Evolutionary conservation across 2,888 invertebrate genomes (phyloP), one percentile per base, ranked within the genome.

Genomic region (Nephrotoma guestfalica): DNA sequence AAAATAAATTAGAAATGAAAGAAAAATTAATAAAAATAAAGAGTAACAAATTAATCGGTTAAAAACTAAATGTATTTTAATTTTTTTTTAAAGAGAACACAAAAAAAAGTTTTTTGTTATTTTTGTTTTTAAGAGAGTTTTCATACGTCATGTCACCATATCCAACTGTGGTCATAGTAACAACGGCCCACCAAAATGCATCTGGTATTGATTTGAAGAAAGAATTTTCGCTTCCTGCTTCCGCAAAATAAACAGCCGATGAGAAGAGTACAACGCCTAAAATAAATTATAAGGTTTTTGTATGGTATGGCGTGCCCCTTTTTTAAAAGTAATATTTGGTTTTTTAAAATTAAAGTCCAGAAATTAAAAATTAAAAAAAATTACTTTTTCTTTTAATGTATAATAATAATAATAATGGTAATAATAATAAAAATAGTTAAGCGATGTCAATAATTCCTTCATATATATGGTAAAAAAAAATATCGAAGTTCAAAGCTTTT

Each of bases 121-220:
- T 71, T 43, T 43, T 30, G 30, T 43, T 71, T 71, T 71, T 15
- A 51, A 51, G 51, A 71, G 71, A 71, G 71, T 71, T 30, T 84
- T 90, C 91, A 91, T 91, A 91, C 97, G 97, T 97, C 99, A 99
- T 99, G 95, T 99, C 99, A 94, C 99, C 99, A 95, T 99, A 99
- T 94, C 99, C 99, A 94, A 99, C 99, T 93, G 99, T 99, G 93
- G 97, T 97, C 97, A 97, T 97, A 94, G 97, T 99, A 93, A 99
- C 99, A 93, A 99, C 97, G 93, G 98, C 98, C 99, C 99, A 99
- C 99, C 99, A 99, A 96, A 99, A 99, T 94, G 98, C 99, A 95
- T 98, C 98, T 93, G 99, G 99, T 95, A 99, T 99, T 94, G 98
- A 98, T 95, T 98, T 98, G 96, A 99, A 99, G 96, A 98, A 98